phyloP scores from a whole-genome alignment of 1,140 invertebrate genomes.

The Zaprionus inermis region DNA sequence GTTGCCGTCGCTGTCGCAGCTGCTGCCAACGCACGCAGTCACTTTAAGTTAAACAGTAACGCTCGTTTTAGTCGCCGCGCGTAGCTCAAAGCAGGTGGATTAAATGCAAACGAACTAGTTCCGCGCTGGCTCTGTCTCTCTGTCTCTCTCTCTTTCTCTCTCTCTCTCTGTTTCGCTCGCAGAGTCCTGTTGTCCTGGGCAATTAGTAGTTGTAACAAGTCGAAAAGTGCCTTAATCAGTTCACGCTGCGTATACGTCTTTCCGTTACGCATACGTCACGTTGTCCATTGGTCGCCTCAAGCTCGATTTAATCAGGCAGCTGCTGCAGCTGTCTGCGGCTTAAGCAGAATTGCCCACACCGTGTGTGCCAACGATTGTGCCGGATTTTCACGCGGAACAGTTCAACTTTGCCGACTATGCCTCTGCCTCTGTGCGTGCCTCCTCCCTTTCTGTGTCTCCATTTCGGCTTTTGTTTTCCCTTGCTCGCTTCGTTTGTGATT shows the following conservation, averaged over 20 bases:
- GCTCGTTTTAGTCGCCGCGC: slow-evolving; percentile 69
- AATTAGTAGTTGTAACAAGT: slow-evolving; percentile 57
- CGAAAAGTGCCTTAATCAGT: slow-evolving; percentile 51
- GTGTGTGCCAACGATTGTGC: slow-evolving; percentile 59
- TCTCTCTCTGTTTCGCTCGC: slow-evolving; percentile 16
- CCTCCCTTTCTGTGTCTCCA: slow-evolving; percentile 1
- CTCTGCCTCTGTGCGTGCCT: neutral
- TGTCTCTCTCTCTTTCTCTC: too few species aligned
- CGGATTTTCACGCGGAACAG: slow-evolving; percentile 78
- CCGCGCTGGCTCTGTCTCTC: neutral
- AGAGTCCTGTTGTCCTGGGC: slow-evolving; percentile 66
- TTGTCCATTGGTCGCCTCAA: slow-evolving; percentile 46
- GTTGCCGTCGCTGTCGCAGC: slow-evolving; percentile 35
- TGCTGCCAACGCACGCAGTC: slow-evolving; percentile 45
- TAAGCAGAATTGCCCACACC: slow-evolving; percentile 35
- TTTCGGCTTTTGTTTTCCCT: slow-evolving; percentile 7
- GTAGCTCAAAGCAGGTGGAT: slow-evolving; percentile 78
- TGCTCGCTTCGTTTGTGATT: slow-evolving; percentile 35
- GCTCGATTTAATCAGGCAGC: slow-evolving; percentile 61
- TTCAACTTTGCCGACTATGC: slow-evolving; percentile 49
- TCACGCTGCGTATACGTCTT: slow-evolving; percentile 29
- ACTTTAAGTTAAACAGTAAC: slow-evolving; percentile 64
- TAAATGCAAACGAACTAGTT: slow-evolving; percentile 57
- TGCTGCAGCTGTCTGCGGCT: slow-evolving; percentile 15
- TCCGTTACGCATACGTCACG: slow-evolving; percentile 58